A percentile compares a stretch with the other conserved stretches of the same genome.
phyloP scores from a whole-genome alignment of 2,888 invertebrate species.

The Drosophila prolongata region DNA sequence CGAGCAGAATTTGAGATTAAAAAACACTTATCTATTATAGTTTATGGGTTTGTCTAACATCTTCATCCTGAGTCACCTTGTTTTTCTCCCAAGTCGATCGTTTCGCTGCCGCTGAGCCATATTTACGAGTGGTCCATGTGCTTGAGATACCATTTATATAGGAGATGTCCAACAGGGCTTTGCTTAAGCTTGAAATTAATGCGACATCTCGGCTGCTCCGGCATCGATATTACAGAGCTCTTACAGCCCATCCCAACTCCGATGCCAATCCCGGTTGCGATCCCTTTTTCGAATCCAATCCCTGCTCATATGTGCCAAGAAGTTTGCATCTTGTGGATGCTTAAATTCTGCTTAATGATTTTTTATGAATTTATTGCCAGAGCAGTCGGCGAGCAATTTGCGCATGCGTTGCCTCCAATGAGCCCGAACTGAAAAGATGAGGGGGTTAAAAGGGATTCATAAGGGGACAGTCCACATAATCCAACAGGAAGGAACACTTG shows the following conservation, averaged over 20 bases:
- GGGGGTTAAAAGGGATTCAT: neutral
- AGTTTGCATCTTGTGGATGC: constrained; percentile 45
- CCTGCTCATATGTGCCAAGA: constrained; percentile 26
- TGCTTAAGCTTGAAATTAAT: constrained; percentile 70
- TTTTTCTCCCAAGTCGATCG: constrained; percentile 4
- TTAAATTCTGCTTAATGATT: constrained; percentile 72
- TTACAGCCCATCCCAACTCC: constrained; percentile 11
- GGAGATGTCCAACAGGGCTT: constrained; percentile 35
- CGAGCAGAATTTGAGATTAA: neutral
- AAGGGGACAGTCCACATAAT: constrained; percentile 19
- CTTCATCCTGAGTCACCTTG: constrained; percentile 23
- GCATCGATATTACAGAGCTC: constrained; percentile 46
- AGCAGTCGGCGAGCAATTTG: constrained; percentile 70
- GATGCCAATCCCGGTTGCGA: constrained; percentile 9
- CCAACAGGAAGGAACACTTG: constrained; percentile 55
- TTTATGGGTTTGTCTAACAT: constrained; percentile 10
- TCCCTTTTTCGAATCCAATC: constrained; percentile 5
- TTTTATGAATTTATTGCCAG: constrained; percentile 76
- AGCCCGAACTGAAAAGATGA: constrained; percentile 54
- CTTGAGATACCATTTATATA: constrained; percentile 68
- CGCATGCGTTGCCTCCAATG: constrained; percentile 78
- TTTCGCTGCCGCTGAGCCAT: constrained; percentile 16
- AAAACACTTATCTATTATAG: constrained; percentile 12
- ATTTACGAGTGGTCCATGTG: constrained; percentile 59
- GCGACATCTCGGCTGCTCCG: constrained; percentile 54